These are phyloP conservation scores for Theonella swinhoei DNA, from an alignment of 37 sponge, comb jelly and placozoan genomes.

Conservation along the genomic window DNA sequence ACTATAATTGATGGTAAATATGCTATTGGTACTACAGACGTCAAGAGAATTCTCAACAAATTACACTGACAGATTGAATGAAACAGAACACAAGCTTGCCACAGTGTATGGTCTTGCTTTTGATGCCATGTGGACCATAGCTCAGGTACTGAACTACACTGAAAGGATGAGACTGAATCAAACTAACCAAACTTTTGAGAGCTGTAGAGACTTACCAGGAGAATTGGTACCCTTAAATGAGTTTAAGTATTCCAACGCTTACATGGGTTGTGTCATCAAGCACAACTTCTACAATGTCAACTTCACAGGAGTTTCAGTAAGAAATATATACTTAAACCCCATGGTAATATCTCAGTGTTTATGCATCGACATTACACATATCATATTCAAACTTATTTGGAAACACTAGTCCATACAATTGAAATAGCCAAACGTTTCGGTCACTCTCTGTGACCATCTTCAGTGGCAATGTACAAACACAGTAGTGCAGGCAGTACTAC, in stretches of 20 bases:
- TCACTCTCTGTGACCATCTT: too few species aligned
- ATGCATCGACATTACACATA: too few species aligned
- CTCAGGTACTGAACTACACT: not conserved
- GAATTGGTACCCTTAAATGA: slow-evolving; percentile 15
- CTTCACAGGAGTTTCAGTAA: slow-evolving; percentile 47
- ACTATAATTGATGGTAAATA: too few species aligned
- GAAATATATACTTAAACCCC: too few species aligned
- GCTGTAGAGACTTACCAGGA: not conserved
- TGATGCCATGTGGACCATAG: not conserved
- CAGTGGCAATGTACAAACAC: too few species aligned
- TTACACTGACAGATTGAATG: not conserved
- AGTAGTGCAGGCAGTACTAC: too few species aligned
- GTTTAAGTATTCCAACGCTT: slow-evolving; percentile 12
- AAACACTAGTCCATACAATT: too few species aligned
- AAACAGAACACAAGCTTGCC: not conserved
- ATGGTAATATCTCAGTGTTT: too few species aligned
- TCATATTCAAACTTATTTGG: too few species aligned
- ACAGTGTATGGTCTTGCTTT: not conserved
- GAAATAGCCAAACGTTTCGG: too few species aligned
- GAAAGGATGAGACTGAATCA: not conserved
- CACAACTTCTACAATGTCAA: slow-evolving; percentile 6
- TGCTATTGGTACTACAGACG: too few species aligned
- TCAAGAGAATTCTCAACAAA: not conserved
- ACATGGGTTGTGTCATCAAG: slow-evolving; percentile 34
- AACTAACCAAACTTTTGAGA: not conserved